phyloP scores from a whole-genome alignment of 1,140 invertebrate species.

The Tetraneura akinire region DNA sequence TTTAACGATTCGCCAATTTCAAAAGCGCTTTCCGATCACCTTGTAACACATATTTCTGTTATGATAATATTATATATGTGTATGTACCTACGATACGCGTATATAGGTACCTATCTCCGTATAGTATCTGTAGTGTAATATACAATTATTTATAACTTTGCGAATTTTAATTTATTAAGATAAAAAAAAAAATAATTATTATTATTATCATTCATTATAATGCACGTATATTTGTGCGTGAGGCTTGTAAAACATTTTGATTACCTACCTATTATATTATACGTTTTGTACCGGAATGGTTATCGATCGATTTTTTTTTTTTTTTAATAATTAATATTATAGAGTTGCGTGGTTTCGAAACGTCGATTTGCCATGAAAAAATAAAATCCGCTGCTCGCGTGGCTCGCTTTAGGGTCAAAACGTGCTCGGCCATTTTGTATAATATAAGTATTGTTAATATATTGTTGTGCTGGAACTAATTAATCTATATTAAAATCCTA shows the following conservation, averaged over 20 bases:
- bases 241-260: no score
- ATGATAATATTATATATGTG: no score
- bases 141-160: no score
- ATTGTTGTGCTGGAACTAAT: conserved; percentile 16
- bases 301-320: conserved; percentile 22
- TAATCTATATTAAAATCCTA: conserved; percentile 47
- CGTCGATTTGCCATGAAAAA: conserved; percentile 26
- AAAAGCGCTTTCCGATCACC: conserved; percentile 38
- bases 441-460: no score
- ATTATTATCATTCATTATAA: not conserved
- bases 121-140: not conserved
- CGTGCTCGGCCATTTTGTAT: conserved; percentile 11
- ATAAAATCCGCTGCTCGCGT: conserved; percentile 38
- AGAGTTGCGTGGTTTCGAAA: conserved; percentile 27
- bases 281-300: not conserved
- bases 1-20: conserved; percentile 38
- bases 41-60: conserved; percentile 51
- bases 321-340: conserved; percentile 14
- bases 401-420: conserved; percentile 40
- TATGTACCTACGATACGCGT: no score
- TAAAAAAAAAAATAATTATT: conserved; percentile 31
- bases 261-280: no score
- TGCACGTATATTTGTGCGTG: not conserved
- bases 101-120: no score
- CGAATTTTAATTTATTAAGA: conserved; percentile 45